phyloP scores from a whole-genome alignment of 92 coral and sea anemone genomes.

The Palythoa grandis region DNA sequence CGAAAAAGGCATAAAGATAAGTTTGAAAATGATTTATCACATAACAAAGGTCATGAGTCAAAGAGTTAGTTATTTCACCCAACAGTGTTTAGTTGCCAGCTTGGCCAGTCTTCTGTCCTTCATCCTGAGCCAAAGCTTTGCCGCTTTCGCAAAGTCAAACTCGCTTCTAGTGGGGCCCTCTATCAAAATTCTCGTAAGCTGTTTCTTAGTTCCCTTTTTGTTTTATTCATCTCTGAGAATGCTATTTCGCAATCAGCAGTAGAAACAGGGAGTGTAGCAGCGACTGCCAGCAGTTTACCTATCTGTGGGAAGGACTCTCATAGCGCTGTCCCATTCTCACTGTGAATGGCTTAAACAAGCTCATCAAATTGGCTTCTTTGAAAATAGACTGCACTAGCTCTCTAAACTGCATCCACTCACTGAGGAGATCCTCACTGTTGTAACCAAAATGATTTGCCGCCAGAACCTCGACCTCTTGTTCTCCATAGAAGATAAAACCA shows the following conservation, averaged over 20 bases:
- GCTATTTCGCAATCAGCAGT: neutral
- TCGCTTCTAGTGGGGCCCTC: neutral
- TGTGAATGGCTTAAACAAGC: neutral
- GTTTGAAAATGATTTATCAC: no score
- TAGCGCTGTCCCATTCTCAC: neutral
- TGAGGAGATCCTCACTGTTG: neutral
- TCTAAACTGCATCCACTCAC: neutral
- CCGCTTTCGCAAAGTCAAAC: neutral
- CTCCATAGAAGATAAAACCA: constrained; percentile 24
- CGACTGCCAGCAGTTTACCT: neutral
- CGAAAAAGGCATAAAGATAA: no score
- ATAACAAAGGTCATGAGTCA: no score
- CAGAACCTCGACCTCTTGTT: constrained; percentile 11
- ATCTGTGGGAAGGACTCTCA: neutral
- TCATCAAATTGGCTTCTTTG: neutral
- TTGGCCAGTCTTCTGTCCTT: no score
- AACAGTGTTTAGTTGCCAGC: no score
- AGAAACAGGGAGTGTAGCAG: neutral
- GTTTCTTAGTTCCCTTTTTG: neutral
- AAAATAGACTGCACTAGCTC: neutral
- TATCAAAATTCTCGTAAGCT: neutral
- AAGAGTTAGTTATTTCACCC: no score
- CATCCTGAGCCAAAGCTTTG: no score
- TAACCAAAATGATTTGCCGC: constrained; percentile 25
- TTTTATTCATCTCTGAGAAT: neutral